phyloP scores from a whole-genome alignment of 2,888 invertebrate genomes.

The Zaprionus obscuricornis region DNA sequence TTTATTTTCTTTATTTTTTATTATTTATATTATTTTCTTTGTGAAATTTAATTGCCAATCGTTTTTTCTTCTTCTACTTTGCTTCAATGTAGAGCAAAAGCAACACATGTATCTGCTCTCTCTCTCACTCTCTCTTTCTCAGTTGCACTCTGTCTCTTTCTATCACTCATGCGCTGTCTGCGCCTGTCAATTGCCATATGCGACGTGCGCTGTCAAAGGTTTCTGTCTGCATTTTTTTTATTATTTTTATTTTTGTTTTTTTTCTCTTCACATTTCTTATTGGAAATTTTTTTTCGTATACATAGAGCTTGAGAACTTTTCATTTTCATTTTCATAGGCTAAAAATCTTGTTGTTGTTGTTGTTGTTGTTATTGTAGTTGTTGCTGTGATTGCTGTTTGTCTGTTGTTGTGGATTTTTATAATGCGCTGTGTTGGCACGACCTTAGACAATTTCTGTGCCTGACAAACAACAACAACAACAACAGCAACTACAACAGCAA shows the following conservation, averaged over 20 bases:
- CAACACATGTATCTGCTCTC: slow-evolving; percentile 23
- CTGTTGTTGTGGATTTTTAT: slow-evolving; percentile 43
- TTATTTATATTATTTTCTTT: slow-evolving; percentile 19
- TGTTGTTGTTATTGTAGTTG: slow-evolving; percentile 15
- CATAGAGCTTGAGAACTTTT: slow-evolving; percentile 71
- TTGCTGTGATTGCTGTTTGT: slow-evolving; percentile 21
- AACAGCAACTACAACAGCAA: slow-evolving; percentile 17
- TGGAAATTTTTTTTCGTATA: slow-evolving; percentile 31
- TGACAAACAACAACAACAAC: slow-evolving; percentile 29
- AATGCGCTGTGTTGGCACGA: slow-evolving; percentile 71
- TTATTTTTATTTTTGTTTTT: no score
- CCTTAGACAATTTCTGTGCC: slow-evolving; percentile 75
- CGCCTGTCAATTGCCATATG: slow-evolving; percentile 21
- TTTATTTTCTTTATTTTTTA: no score
- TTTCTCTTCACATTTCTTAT: slow-evolving; percentile 38
- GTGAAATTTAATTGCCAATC: no score
- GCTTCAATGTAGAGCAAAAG: slow-evolving; percentile 53
- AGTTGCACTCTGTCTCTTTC: background rate
- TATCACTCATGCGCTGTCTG: background rate
- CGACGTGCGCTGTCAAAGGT: slow-evolving; percentile 64
- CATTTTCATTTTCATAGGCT: slow-evolving; percentile 60
- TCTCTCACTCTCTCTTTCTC: no score
- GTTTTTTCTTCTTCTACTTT: no score
- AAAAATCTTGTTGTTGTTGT: slow-evolving; percentile 26
- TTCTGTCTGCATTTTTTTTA: slow-evolving; percentile 12